phyloP scores from a whole-genome alignment of 2,797 vertebrate genomes.

The Melanotaenia maccullochi region DNA sequence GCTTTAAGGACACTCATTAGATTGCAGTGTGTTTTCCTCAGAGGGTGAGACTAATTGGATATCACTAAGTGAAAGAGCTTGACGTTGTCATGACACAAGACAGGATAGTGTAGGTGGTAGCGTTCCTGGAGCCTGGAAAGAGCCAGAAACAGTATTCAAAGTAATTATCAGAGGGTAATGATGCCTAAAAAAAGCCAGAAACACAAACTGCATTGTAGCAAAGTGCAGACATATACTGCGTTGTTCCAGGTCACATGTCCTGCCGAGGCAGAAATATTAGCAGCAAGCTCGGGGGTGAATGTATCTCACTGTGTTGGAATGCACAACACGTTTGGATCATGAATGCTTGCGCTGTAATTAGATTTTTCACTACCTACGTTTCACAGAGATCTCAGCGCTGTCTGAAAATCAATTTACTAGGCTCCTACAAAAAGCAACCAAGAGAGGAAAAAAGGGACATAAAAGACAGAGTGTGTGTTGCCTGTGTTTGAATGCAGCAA shows the following conservation, averaged over 20 bases:
- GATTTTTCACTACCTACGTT: slow-evolving; percentile 22
- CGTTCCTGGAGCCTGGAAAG: slow-evolving; percentile 8
- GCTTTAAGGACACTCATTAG: slow-evolving; percentile 60
- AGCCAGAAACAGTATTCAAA: slow-evolving; percentile 29
- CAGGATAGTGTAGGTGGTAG: slow-evolving; percentile 24
- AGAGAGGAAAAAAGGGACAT: not conserved
- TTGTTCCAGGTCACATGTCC: not conserved
- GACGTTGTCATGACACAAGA: slow-evolving; percentile 44
- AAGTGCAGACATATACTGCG: not conserved
- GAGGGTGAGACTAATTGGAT: slow-evolving; percentile 75
- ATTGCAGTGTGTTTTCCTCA: slow-evolving; percentile 50
- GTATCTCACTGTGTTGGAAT: not conserved
- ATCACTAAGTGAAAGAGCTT: slow-evolving; percentile 57
- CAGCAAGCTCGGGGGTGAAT: not conserved
- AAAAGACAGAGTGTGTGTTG: slow-evolving; percentile 14
- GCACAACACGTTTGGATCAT: slow-evolving; percentile 21
- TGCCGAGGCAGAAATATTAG: not conserved
- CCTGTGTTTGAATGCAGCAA: slow-evolving; percentile 12
- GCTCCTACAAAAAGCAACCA: not conserved
- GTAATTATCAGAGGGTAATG: slow-evolving; percentile 16
- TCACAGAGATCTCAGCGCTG: slow-evolving; percentile 23
- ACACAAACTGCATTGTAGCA: not conserved
- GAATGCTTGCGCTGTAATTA: slow-evolving; percentile 37
- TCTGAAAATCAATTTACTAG: slow-evolving; percentile 27
- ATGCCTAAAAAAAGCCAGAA: slow-evolving; percentile 4